A percentile compares a stretch with the other conserved stretches of the same genome.
Conservation (phyloP, 2,888 invertebrate genomes). For the Trypoxylon attenuatum region DNA sequence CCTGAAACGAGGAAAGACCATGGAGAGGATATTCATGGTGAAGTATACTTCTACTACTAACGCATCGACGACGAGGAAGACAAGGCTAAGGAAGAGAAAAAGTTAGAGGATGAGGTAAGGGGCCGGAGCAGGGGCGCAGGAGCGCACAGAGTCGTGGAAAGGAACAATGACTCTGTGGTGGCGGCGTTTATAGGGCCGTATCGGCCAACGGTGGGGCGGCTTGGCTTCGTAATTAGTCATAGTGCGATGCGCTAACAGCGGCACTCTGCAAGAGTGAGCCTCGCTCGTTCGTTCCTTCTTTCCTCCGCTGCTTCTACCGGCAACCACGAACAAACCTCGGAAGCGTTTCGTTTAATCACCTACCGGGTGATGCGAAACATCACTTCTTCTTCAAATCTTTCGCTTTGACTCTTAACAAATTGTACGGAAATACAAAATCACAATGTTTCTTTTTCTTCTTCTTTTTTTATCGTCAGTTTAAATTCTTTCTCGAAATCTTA, state of each 20-base stretch:
- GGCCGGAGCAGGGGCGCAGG: conserved; percentile 18
- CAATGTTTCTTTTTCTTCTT: no score
- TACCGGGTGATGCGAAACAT: conserved; percentile 37
- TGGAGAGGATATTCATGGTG: no score
- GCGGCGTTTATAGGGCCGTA: conserved; percentile 50
- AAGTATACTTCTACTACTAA: no score
- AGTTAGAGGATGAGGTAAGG: no score
- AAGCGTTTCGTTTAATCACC: conserved; percentile 41
- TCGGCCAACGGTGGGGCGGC: conserved; percentile 42
- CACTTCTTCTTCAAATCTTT: no score
- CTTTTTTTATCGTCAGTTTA: no score
- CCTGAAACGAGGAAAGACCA: background rate
- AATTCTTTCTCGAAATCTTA: no score
- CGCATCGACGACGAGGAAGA: no score
- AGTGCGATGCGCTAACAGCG: conserved; percentile 74
- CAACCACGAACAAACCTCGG: conserved; percentile 37
- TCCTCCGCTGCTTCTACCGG: conserved; percentile 33
- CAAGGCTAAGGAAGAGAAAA: no score
- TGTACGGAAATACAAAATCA: no score
- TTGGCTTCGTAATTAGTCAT: conserved; percentile 71
- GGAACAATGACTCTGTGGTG: conserved; percentile 57
- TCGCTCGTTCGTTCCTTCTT: conserved; percentile 50
- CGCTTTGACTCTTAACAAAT: no score
- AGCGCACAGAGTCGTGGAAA: conserved; percentile 47
- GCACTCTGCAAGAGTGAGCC: conserved; percentile 72